Evolutionary conservation across 1,140 invertebrate species (phyloP).

Genomic region (Eupristina koningsbergeri): DNA sequence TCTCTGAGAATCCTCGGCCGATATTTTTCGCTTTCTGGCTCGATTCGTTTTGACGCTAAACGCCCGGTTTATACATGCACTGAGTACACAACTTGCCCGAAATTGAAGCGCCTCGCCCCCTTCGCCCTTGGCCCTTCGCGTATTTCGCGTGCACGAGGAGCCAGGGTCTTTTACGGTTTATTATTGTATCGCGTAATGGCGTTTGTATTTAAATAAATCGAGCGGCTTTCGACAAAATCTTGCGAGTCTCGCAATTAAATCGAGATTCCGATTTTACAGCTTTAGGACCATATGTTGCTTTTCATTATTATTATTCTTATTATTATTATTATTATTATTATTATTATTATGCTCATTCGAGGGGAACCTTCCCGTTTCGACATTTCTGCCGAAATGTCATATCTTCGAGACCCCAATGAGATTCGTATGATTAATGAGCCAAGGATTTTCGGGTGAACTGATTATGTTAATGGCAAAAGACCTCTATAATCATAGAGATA

Average conservation of each 20-base stretch:
- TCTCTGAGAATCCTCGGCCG: constrained; percentile 10
- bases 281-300: no score
- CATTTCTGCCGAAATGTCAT: not conserved
- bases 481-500: constrained; percentile 31
- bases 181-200: not conserved
- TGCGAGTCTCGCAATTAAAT: not conserved
- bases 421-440: not conserved
- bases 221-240: not conserved
- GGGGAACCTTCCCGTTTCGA: no score
- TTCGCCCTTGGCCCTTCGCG: not conserved
- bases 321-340: no score
- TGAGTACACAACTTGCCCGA: constrained; percentile 23
- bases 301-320: no score
- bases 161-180: not conserved
- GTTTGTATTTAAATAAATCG: constrained; percentile 43
- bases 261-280: not conserved
- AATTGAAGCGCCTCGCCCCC: not conserved
- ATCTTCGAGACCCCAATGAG: not conserved
- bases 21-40: constrained; percentile 15
- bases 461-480: constrained; percentile 35
- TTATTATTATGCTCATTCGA: no score
- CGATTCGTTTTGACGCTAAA: constrained; percentile 34
- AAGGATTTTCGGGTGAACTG: constrained; percentile 31
- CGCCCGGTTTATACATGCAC: constrained; percentile 5
- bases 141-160: not conserved